These are phyloP conservation scores for Pseudococcus jackbeardsleyi DNA, from an alignment of 2,888 invertebrate genomes.

Conservation along the genomic window DNA sequence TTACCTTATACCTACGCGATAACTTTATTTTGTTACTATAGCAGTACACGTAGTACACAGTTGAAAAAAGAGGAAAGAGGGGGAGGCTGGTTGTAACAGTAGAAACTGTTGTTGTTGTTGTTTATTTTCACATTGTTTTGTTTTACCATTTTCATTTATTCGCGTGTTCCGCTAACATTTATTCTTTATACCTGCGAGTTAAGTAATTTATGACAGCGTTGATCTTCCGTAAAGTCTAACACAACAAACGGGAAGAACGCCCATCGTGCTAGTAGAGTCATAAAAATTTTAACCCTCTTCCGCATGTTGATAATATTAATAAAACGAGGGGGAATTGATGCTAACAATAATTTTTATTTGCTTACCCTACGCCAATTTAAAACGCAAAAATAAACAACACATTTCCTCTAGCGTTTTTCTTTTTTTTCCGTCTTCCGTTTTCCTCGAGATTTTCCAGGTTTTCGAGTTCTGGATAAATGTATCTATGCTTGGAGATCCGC, in stretches of 20 bases:
- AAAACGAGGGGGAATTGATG: conserved; percentile 47
- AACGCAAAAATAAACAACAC: conserved; percentile 44
- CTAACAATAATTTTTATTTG: conserved; percentile 47
- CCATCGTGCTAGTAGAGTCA: conserved; percentile 47
- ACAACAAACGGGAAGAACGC: conserved; percentile 44
- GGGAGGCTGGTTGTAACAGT: conserved; percentile 8
- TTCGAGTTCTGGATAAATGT: conserved; percentile 32
- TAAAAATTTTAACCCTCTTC: conserved; percentile 47
- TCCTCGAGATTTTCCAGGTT: conserved; percentile 22
- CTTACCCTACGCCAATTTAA: conserved; percentile 44
- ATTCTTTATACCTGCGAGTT: conserved; percentile 41
- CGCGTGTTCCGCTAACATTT: conserved; percentile 47
- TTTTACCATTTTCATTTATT: conserved; percentile 44
- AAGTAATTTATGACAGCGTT: conserved; percentile 47
- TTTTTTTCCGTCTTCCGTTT: conserved; percentile 1
- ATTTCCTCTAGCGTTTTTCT: conserved; percentile 32
- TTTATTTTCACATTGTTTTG: conserved; percentile 44
- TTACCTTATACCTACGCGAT: neutral
- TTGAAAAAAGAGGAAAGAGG: neutral
- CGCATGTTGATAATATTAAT: conserved; percentile 44
- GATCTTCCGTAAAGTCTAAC: conserved; percentile 47
- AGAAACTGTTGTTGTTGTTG: conserved; percentile 33
- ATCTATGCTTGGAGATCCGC: neutral
- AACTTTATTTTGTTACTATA: conserved; percentile 40
- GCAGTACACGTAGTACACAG: neutral